These are phyloP conservation scores for Autographa gamma DNA, from an alignment of 2,888 invertebrate genomes.

Conservation along the genomic window DNA sequence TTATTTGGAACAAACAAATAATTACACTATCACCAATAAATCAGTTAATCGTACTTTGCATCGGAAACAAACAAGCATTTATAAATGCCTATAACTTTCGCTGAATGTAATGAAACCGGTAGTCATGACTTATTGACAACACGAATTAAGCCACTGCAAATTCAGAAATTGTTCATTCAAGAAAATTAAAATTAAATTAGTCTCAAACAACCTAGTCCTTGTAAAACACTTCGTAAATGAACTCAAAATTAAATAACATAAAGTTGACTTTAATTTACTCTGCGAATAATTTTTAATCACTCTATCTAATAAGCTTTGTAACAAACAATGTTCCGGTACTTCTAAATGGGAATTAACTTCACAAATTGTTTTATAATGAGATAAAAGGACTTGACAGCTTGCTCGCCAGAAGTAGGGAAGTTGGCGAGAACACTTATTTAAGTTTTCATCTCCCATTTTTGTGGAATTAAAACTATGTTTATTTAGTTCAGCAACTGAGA, in stretches of 20 bases:
- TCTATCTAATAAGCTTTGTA: slow-evolving; percentile 15
- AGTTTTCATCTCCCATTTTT: background rate
- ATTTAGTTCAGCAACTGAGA: background rate
- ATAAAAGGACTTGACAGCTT: background rate
- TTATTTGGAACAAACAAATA: no score
- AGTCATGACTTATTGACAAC: no score
- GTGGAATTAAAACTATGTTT: background rate
- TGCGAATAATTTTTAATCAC: slow-evolving; percentile 9
- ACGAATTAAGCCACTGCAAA: no score
- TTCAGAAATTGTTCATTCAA: background rate
- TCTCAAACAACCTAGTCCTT: background rate
- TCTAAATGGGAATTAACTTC: slow-evolving; percentile 16
- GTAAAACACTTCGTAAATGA: background rate
- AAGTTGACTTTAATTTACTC: slow-evolving; percentile 2
- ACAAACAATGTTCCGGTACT: slow-evolving; percentile 8
- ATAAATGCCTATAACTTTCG: no score
- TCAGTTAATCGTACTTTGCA: no score
- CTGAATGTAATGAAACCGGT: no score
- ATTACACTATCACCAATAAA: no score
- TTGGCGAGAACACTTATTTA: background rate
- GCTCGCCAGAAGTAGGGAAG: background rate
- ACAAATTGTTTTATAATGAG: slow-evolving; percentile 15
- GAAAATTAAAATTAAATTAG: background rate
- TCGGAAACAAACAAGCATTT: no score
- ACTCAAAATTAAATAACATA: background rate